These are phyloP conservation scores for Melanotaenia duboulayi DNA, from an alignment of 2,113 vertebrate species.

Conservation along the genomic window DNA sequence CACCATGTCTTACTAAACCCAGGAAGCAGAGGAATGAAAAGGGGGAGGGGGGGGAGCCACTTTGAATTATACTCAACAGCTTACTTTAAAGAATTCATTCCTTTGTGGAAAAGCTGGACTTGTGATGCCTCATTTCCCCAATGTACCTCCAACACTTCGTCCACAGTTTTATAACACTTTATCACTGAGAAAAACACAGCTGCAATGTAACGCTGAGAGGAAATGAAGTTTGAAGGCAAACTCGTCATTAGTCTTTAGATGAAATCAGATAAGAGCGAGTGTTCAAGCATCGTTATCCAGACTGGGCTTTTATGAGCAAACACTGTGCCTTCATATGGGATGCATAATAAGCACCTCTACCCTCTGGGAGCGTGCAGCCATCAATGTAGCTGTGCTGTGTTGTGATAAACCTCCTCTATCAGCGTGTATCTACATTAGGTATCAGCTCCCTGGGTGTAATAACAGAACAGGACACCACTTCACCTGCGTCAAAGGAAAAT, in stretches of 20 bases:
- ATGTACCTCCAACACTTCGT: conserved; percentile 72
- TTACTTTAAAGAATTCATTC: conserved; percentile 77
- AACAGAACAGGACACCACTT: conserved; percentile 65
- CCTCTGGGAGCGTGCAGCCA: conserved; percentile 72
- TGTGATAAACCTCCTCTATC: conserved; percentile 77
- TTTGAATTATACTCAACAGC: conserved; percentile 63
- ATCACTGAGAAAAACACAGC: conserved; percentile 61
- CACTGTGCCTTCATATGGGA: conserved; percentile 68
- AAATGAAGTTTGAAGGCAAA: conserved; percentile 79
- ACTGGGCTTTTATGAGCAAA: conserved; percentile 73
- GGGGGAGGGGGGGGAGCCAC: conserved; percentile 11
- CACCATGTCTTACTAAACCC: conserved; percentile 45
- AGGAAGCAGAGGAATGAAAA: conserved; percentile 36
- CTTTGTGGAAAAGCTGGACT: conserved; percentile 74
- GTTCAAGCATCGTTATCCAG: conserved; percentile 78
- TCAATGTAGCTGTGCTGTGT: conserved; percentile 55
- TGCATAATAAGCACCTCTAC: conserved; percentile 76
- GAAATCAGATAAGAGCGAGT: conserved; percentile 75
- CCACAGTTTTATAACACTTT: conserved; percentile 70
- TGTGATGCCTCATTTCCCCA: conserved; percentile 80
- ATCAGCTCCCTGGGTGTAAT: conserved; percentile 68
- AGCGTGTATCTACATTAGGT: conserved; percentile 65
- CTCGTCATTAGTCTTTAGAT: conserved; percentile 77
- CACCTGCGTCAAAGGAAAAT: conserved; percentile 57
- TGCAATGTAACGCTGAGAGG: conserved; percentile 54